Conservation (phyloP, 2,113 vertebrate species). For the Dromiciops gliroides region DNA sequence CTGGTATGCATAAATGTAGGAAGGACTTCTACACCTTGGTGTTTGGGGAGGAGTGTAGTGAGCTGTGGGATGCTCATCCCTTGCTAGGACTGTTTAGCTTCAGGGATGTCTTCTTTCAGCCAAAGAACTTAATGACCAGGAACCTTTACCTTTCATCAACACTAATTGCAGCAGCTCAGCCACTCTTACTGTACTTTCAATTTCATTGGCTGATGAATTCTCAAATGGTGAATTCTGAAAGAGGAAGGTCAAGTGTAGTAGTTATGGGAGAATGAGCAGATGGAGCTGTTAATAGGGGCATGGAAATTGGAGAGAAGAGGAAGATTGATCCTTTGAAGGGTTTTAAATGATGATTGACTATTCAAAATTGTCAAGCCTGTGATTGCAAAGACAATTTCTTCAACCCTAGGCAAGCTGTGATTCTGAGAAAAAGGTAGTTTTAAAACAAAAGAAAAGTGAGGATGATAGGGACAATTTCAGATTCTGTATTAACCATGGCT, state of each 20-base stretch:
- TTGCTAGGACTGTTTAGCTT: neutral
- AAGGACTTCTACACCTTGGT: neutral
- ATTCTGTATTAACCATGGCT: constrained; percentile 55
- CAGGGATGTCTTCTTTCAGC: constrained; percentile 14
- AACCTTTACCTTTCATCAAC: neutral
- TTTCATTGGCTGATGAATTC: constrained; percentile 59
- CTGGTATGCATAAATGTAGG: neutral
- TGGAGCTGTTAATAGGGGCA: neutral
- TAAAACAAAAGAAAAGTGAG: constrained; percentile 46
- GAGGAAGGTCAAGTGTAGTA: constrained; percentile 27
- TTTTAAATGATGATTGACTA: constrained; percentile 41
- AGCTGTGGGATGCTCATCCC: neutral
- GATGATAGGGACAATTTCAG: constrained; percentile 46
- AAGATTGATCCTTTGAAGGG: constrained; percentile 42
- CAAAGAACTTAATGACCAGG: constrained; percentile 5
- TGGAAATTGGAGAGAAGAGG: constrained; percentile 56
- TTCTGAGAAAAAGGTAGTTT: constrained; percentile 38
- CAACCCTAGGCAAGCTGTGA: constrained; percentile 48
- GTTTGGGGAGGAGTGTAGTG: neutral
- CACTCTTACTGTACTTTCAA: constrained; percentile 28
- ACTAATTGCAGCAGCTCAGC: neutral
- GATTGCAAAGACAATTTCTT: constrained; percentile 64
- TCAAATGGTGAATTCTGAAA: constrained; percentile 21
- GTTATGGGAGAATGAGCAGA: constrained; percentile 3
- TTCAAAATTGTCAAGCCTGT: constrained; percentile 61